Percentiles rank a stretch among this genome's conserved stretches.
Conservation (phyloP, 2,797 vertebrate species). For the Phalanger gymnotis region DNA sequence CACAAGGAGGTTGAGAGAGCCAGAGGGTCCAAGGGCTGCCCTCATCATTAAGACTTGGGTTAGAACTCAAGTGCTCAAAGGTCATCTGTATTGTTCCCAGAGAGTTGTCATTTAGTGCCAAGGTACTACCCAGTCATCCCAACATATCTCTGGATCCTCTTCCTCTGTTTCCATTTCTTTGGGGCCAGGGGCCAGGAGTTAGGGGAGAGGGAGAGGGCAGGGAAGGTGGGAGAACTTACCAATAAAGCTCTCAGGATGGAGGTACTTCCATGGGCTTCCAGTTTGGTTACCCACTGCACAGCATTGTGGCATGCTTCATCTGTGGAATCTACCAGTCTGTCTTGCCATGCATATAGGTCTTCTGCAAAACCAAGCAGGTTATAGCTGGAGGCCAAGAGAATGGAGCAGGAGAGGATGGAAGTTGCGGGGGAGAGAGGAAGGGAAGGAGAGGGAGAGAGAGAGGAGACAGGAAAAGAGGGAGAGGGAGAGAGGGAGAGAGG, state of each 20-base stretch:
- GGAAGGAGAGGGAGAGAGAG: background rate
- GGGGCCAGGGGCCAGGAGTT: background rate
- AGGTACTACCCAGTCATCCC: background rate
- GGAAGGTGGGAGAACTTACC: constrained; percentile 78
- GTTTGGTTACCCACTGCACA: constrained; percentile 85
- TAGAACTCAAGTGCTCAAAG: background rate
- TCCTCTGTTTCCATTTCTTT: background rate
- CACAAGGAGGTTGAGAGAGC: background rate
- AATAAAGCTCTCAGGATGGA: constrained; percentile 86
- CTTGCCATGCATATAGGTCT: constrained; percentile 83
- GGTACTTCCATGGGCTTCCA: constrained; percentile 85
- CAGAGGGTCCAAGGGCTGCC: background rate
- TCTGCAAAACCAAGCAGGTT: constrained; percentile 88
- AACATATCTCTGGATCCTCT: background rate
- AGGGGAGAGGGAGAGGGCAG: background rate
- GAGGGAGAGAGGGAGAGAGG: background rate
- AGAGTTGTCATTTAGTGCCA: background rate
- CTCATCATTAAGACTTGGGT: background rate
- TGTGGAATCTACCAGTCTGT: constrained; percentile 83
- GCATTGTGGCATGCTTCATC: constrained; percentile 85
- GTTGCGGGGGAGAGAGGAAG: rapidly evolving
- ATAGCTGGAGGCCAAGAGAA: constrained; percentile 82
- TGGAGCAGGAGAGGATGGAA: background rate
- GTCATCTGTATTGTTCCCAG: background rate
- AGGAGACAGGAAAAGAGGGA: background rate